phyloP scores from a whole-genome alignment of 2,888 invertebrate species.

The Carpatolechia fugitivella region DNA sequence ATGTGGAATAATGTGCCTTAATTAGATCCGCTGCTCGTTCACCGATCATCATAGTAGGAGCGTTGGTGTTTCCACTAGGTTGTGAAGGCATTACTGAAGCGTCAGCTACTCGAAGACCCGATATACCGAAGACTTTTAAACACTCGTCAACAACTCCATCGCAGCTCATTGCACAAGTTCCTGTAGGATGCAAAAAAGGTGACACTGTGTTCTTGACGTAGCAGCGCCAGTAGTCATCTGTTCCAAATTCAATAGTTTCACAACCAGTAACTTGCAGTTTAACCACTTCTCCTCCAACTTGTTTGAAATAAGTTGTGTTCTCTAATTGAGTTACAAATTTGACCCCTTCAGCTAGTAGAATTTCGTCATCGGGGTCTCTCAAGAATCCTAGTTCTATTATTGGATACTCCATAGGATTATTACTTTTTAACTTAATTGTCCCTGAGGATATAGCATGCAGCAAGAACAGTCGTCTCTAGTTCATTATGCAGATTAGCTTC shows the following conservation, averaged over 20 bases:
- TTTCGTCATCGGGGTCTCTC: conserved; percentile 21
- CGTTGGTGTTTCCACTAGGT: conserved; percentile 63
- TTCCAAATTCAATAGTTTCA: conserved; percentile 58
- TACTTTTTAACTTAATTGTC: conserved; percentile 21
- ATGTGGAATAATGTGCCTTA: conserved; percentile 38
- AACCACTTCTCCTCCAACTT: conserved; percentile 20
- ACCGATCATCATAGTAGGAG: conserved; percentile 67
- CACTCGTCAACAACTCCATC: conserved; percentile 58
- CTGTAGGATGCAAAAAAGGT: conserved; percentile 80
- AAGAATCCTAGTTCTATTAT: conserved; percentile 23
- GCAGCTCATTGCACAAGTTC: conserved; percentile 62
- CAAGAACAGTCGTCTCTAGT: conserved; percentile 15
- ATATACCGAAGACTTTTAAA: conserved; percentile 50
- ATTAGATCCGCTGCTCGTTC: conserved; percentile 67
- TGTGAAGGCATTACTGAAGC: conserved; percentile 62
- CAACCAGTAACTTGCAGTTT: conserved; percentile 59
- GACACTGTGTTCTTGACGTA: conserved; percentile 75
- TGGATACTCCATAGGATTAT: conserved; percentile 22
- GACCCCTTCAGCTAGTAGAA: conserved; percentile 18
- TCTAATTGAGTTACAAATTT: conserved; percentile 20
- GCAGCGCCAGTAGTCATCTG: conserved; percentile 83
- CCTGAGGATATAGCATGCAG: conserved; percentile 26
- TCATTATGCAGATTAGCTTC: conserved; percentile 19
- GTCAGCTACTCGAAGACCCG: conserved; percentile 54
- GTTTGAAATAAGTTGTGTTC: conserved; percentile 24